Evolutionary conservation across 2,888 invertebrate species (phyloP), one percentile per base, ranked within the genome.

Genomic region (Calliscelio sp.): DNA sequence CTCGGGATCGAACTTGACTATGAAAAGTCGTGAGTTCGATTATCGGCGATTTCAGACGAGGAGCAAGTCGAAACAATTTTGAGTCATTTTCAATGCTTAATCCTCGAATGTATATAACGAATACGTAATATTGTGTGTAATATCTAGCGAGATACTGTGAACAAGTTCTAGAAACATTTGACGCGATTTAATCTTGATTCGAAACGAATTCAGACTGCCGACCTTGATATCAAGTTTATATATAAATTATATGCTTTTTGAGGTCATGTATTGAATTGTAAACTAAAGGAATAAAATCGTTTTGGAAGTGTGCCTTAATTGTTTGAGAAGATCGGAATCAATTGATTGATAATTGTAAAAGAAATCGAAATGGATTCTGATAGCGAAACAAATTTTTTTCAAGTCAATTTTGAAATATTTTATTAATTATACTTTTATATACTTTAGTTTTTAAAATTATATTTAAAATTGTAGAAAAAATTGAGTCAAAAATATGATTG

Each of bases 151-250:
- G 55, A 41, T 24, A 59, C 35, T 46, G 57, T 44, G 46, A 51
- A 71, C 28, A 20, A 22, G 79, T 51, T 38, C 61, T 14, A 53
- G 51, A 61, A 70, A 61, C 61, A n/a, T 68, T 78, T 78, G 10
- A 61, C 51, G 49, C 18, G 61, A 78, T 78, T 61, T 28, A 78
- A 78, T 78, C 70, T 78, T 25, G 53, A 61, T 53, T 53, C 22
- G 32, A 78, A 78, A 78, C 78, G 61, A 78, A 70, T 78, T 70
- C 68, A 70, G 35, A 51, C 11, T 10, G 53, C 2, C 53, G 61
- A 61, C 80, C 80, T 80, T 80, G 80, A 49, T 65, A 73, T 80
- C 71, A 57, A 73, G 80, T 80, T 73, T 73, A 73, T 80, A 65
- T 73, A 73, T 70, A 78, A 70, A 61, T 78, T 65, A 24, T 73